Base-by-base conservation (phyloP, 1,140 invertebrate genomes). In the Amyelois transitella region DNA sequence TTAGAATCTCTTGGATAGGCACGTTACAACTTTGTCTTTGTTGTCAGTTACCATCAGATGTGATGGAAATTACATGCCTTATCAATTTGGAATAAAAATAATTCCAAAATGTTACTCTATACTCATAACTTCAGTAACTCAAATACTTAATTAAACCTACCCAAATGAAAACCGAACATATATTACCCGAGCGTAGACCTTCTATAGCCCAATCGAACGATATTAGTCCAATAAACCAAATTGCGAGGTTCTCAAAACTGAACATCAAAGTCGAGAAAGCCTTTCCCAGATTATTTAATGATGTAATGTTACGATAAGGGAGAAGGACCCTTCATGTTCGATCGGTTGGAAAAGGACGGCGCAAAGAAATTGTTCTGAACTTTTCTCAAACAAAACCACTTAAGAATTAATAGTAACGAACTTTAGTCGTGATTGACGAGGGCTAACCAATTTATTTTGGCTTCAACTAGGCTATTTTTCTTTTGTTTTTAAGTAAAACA, bases 341-440 rank as follows among this genome's bases (percentile, higher is more conserved):
- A 69, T 66, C 60, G 56, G 49, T 22, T 51, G 56, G 58, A 55
- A 69, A 69, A 57, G 54, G 50, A 53, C 43, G 6, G 48, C 47
- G 6, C 47, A 44, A 55, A 52, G 54, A 53, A 61, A 58, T 67
- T 62, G 59, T 67, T 62, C 19, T 44, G 24, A 58, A 70, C 66
- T 56, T 67, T 65, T 56, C 21, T 25, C 28, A 44, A 47, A 64
- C 32, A 55, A 53, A 64, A 67, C 62, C 62, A 61, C 58, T 67
- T 53, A 59, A 62, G 56, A 61, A 65, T 61, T 63, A 43, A 62
- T 67, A 54, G 32, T 14, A 20, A 6, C 19, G 18, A 32, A 38
- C 32, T 38, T 48, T 10, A 20, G 43, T 21, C 19, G 6, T 48
- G 18, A 48, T 48, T n/a, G 45, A 48, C 4, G 19, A n/a, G 12